A percentile compares a stretch with the other conserved stretches of the same genome.
Evolutionary conservation across 2,888 invertebrate genomes (phyloP).

Genomic region (Andrena marginata): DNA sequence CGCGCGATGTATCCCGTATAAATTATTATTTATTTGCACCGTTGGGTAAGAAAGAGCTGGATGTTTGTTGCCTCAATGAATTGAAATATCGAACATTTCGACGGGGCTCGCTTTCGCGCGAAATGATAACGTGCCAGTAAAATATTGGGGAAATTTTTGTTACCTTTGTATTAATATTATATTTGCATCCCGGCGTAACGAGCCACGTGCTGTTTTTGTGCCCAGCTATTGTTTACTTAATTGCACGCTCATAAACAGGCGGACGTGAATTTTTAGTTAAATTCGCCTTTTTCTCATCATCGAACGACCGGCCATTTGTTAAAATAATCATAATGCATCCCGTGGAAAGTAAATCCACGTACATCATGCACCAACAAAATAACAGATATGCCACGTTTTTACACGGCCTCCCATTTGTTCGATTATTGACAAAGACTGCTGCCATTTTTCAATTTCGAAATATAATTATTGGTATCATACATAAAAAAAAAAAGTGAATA

Average conservation of each 20-base stretch:
- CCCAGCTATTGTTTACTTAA: slow-evolving; percentile 51
- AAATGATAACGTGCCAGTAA: slow-evolving; percentile 40
- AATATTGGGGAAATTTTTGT: slow-evolving; percentile 43
- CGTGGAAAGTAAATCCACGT: slow-evolving; percentile 26
- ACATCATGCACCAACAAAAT: slow-evolving; percentile 27
- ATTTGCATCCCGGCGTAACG: slow-evolving; percentile 30
- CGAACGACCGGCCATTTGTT: slow-evolving; percentile 42
- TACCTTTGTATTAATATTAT: slow-evolving; percentile 48
- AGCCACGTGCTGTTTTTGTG: slow-evolving; percentile 10
- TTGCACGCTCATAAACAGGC: slow-evolving; percentile 45
- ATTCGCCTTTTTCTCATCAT: slow-evolving; percentile 30
- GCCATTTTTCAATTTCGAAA: no score
- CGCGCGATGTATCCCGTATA: slow-evolving; percentile 12
- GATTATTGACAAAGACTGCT: no score
- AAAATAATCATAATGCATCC: slow-evolving; percentile 59
- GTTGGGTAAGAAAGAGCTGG: slow-evolving; percentile 5
- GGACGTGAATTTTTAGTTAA: slow-evolving; percentile 44
- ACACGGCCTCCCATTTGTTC: slow-evolving; percentile 16
- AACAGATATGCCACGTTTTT: slow-evolving; percentile 18
- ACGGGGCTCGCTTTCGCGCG: slow-evolving; percentile 28
- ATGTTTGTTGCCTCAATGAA: slow-evolving; percentile 34
- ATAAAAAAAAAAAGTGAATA: no score
- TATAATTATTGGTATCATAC: no score
- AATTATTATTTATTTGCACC: slow-evolving; percentile 28
- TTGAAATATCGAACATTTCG: slow-evolving; percentile 40